Percentiles rank a stretch among this genome's conserved stretches.
Evolutionary conservation across 64 coral and sea anemone species (phyloP).

Genomic region (Porites australiensis): DNA sequence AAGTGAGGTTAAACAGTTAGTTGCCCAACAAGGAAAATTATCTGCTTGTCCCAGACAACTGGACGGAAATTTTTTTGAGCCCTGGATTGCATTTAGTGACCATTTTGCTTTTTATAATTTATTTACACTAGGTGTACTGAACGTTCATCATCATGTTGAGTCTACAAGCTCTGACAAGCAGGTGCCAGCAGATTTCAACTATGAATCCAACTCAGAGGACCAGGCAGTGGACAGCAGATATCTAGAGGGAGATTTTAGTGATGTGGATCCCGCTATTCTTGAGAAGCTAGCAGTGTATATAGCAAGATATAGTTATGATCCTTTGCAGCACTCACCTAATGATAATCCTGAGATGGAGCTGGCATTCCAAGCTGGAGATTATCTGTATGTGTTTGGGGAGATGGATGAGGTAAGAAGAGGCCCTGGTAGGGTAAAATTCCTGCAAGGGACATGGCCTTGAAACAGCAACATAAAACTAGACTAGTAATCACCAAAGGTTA

Average conservation of each 20-base stretch:
- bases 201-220: not conserved
- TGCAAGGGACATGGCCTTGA: no score
- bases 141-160: not conserved
- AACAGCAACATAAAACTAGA: no score
- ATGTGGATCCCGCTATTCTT: slow-evolving; percentile 25
- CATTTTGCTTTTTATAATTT: no score
- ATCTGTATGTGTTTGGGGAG: slow-evolving; percentile 97
- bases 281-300: slow-evolving; percentile 93
- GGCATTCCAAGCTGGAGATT: slow-evolving; percentile 98
- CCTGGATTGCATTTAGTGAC: no score
- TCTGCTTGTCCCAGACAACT: no score
- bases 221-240: slow-evolving; percentile 5
- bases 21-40: no score
- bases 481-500: no score
- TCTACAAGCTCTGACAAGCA: not conserved
- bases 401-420: slow-evolving; percentile 85
- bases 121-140: slow-evolving; percentile 17
- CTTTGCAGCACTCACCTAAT: slow-evolving; percentile 92
- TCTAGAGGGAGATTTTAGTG: slow-evolving; percentile 10
- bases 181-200: not conserved
- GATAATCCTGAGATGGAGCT: slow-evolving; percentile 93
- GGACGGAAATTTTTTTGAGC: no score
- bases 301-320: slow-evolving; percentile 97
- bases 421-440: no score
- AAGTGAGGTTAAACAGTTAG: no score